Evolutionary conservation across 2,797 vertebrate species (phyloP), one percentile per base, ranked within the genome.

Genomic region (Poeciliopsis infans): DNA sequence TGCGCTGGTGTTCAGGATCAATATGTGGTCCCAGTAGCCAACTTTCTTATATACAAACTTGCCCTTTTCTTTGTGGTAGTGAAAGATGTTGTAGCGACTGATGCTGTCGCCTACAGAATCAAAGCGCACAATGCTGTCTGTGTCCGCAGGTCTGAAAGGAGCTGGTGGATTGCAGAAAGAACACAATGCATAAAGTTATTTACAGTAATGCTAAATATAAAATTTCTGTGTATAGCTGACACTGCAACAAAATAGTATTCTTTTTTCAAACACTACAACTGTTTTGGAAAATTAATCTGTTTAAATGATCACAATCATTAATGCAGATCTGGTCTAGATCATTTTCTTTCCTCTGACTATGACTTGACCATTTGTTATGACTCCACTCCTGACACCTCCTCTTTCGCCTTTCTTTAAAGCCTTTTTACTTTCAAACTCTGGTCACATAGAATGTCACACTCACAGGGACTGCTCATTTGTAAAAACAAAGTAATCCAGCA

Each of bases 31-130:
- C 98, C 98, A 99, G 93, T 98, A 99, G 80, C 98, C 98, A 23
- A 99, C 98, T 89, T 99, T 98, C 91, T 90, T 95, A 89, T 99
- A 99, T 71, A 92, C 85, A 7, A 97, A 99, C 84, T 94, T 95
- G 25, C 96, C 97, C 0, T 96, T 96, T 6, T 93, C 85, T 78
- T 94, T 94, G 89, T 98, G 96, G 82, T 98, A 99, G 89, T 97
- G 97, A 87, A 99, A 99, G 91, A 99, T 98, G 91, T 99, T 99
- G 95, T 99, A 99, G 79, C 98, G 98, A 28, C 98, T 98, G 0
- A 99, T 97, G 79, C 98, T 97, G 13, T 99, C 98, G 0, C 98
- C 98, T 0, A 96, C 96, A 12, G 94, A 89, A 89, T 99, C 98
- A 20, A 99, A 99, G 57, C 97, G 97, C 72, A 99, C 97, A 0